Conservation (phyloP, 1,140 invertebrate genomes). For the Pseudomyrmex gracilis region DNA sequence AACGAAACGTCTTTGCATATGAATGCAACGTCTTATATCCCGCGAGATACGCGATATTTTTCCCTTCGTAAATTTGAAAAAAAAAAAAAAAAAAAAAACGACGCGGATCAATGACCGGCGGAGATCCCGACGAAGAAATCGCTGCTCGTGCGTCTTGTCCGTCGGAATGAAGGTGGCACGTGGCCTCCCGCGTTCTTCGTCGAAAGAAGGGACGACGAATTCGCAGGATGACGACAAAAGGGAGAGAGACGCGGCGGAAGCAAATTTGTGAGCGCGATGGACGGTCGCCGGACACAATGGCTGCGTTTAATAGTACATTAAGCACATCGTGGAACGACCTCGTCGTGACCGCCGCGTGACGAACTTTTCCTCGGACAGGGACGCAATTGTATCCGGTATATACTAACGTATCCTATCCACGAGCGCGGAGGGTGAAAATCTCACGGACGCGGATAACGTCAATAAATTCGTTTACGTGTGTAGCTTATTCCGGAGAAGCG, state of each 20-base stretch:
- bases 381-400: slow-evolving; percentile 30
- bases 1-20: slow-evolving; percentile 69
- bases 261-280: slow-evolving; percentile 80
- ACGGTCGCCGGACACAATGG: slow-evolving; percentile 75
- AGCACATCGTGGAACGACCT: slow-evolving; percentile 67
- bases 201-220: slow-evolving; percentile 6
- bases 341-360: slow-evolving; percentile 65
- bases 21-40: slow-evolving; percentile 50
- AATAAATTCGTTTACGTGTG: no score
- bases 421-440: slow-evolving; percentile 27
- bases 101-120: slow-evolving; percentile 54
- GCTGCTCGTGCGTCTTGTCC: slow-evolving; percentile 72
- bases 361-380: slow-evolving; percentile 64
- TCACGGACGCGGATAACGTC: neutral
- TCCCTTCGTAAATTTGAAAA: slow-evolving; percentile 30
- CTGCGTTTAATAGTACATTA: slow-evolving; percentile 83
- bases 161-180: slow-evolving; percentile 68
- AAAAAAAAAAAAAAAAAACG: no score
- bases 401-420: neutral
- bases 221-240: slow-evolving; percentile 35
- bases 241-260: slow-evolving; percentile 71
- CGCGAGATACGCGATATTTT: slow-evolving; percentile 48
- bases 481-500: no score
- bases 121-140: slow-evolving; percentile 39
- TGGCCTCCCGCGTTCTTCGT: slow-evolving; percentile 56